A percentile compares a stretch with the other conserved stretches of the same genome.
phyloP scores from a whole-genome alignment of 2,888 invertebrate genomes.

The Rhopalosiphum nymphaeae region DNA sequence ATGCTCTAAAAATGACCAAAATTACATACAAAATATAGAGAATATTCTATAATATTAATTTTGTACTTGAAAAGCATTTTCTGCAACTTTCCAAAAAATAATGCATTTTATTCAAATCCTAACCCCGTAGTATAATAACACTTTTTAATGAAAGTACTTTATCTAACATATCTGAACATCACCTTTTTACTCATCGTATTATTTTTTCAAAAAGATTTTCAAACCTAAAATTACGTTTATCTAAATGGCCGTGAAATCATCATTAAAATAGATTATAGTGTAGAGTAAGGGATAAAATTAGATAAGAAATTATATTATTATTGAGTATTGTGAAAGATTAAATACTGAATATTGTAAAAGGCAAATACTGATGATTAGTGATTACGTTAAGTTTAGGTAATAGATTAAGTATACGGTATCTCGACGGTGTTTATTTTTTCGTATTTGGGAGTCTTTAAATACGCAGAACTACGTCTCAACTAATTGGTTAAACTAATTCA shows the following conservation, averaged over 20 bases:
- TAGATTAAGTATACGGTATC: neutral
- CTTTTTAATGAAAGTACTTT: neutral
- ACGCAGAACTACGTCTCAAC: neutral
- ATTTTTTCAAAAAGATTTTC: neutral
- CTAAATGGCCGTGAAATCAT: neutral
- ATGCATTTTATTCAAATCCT: too few relatives aligned
- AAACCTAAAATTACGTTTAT: neutral
- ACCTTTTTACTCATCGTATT: neutral
- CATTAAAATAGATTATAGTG: too few relatives aligned
- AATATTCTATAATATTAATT: too few relatives aligned
- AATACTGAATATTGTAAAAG: neutral
- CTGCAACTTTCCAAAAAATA: too few relatives aligned
- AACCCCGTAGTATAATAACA: neutral
- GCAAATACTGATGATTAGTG: neutral
- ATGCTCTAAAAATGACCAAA: too few relatives aligned
- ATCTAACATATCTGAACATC: neutral
- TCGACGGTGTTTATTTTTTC: neutral
- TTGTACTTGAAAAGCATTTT: too few relatives aligned
- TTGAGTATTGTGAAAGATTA: neutral
- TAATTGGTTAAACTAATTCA: neutral
- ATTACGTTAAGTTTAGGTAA: neutral
- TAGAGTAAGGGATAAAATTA: neutral
- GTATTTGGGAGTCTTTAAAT: neutral
- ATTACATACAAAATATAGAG: too few relatives aligned
- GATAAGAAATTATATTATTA: neutral